Evolutionary conservation across 2,797 vertebrate species (phyloP).

Genomic region (Hirundo rustica): DNA sequence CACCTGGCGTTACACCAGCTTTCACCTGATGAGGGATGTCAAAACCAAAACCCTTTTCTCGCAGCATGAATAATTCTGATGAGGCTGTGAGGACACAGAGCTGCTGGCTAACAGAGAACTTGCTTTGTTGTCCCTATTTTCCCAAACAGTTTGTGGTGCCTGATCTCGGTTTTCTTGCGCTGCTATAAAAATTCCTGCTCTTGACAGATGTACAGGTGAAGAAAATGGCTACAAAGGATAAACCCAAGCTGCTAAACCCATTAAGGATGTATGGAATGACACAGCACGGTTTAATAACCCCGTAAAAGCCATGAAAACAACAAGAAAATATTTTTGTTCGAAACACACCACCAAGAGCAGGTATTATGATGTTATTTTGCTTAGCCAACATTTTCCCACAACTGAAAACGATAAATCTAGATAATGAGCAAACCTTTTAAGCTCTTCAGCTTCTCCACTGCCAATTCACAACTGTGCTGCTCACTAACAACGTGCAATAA

Average conservation of each 20-base stretch:
- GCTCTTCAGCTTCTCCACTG: constrained; percentile 38
- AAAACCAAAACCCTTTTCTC: background rate
- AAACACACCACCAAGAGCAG: constrained; percentile 10
- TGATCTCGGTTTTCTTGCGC: background rate
- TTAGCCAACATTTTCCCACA: constrained; percentile 54
- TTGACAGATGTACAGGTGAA: background rate
- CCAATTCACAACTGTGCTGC: constrained; percentile 51
- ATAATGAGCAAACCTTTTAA: constrained; percentile 69
- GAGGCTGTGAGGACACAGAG: background rate
- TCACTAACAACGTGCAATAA: constrained; percentile 64
- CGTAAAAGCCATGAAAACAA: constrained; percentile 12
- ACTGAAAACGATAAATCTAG: constrained; percentile 64
- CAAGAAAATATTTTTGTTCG: constrained; percentile 34
- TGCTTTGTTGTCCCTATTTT: background rate
- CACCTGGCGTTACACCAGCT: accelerated
- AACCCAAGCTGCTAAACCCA: background rate
- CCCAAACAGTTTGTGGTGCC: background rate
- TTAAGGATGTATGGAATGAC: background rate
- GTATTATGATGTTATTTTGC: constrained; percentile 60
- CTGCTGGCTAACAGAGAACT: background rate
- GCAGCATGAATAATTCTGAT: background rate
- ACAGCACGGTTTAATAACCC: constrained; percentile 8
- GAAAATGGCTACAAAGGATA: background rate
- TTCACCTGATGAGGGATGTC: background rate
- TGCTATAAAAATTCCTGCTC: background rate